Conservation (phyloP, 2,888 invertebrate species). For the Troides oblongomaculatus region DNA sequence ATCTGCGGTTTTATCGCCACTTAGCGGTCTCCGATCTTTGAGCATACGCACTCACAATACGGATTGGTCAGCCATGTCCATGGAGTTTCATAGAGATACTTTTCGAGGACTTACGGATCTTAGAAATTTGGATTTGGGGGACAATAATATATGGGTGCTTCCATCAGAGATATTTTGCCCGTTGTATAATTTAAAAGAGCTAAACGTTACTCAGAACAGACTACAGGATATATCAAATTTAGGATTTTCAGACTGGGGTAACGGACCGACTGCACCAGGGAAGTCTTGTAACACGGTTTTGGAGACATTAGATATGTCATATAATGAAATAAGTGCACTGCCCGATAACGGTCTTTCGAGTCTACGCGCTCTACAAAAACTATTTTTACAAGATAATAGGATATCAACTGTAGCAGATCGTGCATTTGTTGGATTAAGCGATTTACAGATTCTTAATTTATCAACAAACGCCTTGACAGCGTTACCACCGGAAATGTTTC, state of each 20-base stretch:
- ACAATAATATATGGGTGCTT: constrained; percentile 88
- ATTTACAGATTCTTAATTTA: constrained; percentile 86
- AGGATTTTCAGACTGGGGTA: constrained; percentile 87
- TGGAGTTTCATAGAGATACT: constrained; percentile 86
- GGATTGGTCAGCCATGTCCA: constrained; percentile 89
- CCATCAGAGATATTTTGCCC: constrained; percentile 87
- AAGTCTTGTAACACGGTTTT: constrained; percentile 85
- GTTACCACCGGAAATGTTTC: constrained; percentile 88
- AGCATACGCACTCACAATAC: constrained; percentile 87
- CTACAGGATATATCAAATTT: constrained; percentile 88
- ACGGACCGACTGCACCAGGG: constrained; percentile 83
- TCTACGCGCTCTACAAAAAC: constrained; percentile 83
- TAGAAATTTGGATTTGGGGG: constrained; percentile 84
- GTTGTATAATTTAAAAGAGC: constrained; percentile 82
- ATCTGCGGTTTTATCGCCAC: constrained; percentile 83
- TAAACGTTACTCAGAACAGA: constrained; percentile 88
- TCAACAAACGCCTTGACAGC: constrained; percentile 89
- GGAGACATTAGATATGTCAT: constrained; percentile 85
- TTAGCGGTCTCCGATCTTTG: constrained; percentile 83
- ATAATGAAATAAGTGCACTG: constrained; percentile 85
- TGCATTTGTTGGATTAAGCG: constrained; percentile 85
- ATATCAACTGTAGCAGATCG: constrained; percentile 87
- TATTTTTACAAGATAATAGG: constrained; percentile 88
- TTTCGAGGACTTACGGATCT: constrained; percentile 85
- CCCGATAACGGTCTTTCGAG: constrained; percentile 86